Conservation (phyloP, 2,797 vertebrate genomes). For the Lerista edwardsae region DNA sequence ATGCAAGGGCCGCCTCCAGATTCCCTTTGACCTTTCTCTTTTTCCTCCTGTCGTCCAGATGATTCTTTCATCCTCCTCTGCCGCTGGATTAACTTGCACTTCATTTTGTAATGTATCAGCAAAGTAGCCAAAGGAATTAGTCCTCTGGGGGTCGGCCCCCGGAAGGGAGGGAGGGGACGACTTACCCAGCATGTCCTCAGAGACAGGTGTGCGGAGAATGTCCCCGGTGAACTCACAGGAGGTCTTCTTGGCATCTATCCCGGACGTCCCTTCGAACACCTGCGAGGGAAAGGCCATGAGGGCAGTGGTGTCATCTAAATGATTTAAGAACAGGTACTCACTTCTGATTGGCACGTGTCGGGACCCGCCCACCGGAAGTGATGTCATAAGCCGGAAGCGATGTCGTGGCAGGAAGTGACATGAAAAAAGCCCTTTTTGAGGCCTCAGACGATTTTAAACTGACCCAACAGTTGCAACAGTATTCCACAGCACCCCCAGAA, state of each 20-base stretch:
- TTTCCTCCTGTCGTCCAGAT: background rate
- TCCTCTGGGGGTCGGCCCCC: accelerated
- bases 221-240: slow-evolving; percentile 82
- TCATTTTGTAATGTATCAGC: background rate
- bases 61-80: background rate
- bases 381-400: too few relatives aligned
- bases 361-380: too few relatives aligned
- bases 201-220: slow-evolving; percentile 83
- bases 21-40: background rate
- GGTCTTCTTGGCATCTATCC: slow-evolving; percentile 81
- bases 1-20: background rate
- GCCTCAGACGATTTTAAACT: too few relatives aligned
- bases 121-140: accelerated
- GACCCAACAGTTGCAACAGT: too few relatives aligned
- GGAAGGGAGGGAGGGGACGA: background rate
- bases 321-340: too few relatives aligned
- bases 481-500: too few relatives aligned
- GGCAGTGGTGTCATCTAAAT: too few relatives aligned
- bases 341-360: too few relatives aligned
- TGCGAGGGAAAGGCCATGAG: slow-evolving; percentile 44
- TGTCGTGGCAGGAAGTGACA: too few relatives aligned
- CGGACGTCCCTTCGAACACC: slow-evolving; percentile 84
- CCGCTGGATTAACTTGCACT: background rate
- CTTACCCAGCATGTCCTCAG: slow-evolving; percentile 83
- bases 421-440: too few relatives aligned